A percentile compares a stretch with the other conserved stretches of the same genome.
These are phyloP conservation scores for Anabacerthia variegaticeps DNA, from an alignment of 2,797 vertebrate species.

Conservation along the genomic window DNA sequence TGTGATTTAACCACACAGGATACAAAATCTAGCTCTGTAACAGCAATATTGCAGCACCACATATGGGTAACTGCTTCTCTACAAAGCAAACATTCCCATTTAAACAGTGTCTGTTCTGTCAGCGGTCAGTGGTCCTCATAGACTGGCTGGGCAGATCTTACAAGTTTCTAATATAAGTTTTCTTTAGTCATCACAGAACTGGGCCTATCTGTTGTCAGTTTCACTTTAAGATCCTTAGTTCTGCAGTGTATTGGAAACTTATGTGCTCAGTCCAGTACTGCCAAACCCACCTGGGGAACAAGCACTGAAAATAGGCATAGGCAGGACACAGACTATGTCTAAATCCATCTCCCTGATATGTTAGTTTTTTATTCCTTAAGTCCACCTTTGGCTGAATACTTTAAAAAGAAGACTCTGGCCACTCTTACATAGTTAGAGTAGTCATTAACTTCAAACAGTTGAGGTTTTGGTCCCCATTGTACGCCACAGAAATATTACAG, in stretches of 20 bases:
- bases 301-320: neutral
- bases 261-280: neutral
- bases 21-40: neutral
- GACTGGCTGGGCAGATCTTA: neutral
- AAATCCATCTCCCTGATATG: neutral
- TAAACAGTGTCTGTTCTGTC: neutral
- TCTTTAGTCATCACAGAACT: neutral
- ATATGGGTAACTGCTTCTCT: neutral
- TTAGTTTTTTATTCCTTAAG: neutral
- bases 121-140: neutral
- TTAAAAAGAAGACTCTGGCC: neutral
- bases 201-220: neutral
- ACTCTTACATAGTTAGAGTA: neutral
- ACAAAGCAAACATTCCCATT: neutral
- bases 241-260: neutral
- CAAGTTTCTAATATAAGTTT: neutral
- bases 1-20: neutral
- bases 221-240: neutral
- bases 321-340: neutral
- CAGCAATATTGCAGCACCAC: neutral
- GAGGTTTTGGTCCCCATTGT: neutral
- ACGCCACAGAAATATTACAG: neutral
- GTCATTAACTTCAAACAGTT: neutral
- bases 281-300: neutral
- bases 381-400: neutral